Percentiles rank a stretch among this genome's conserved stretches.
phyloP scores from a whole-genome alignment of 2,797 vertebrate species.

The Helarctos malayanus region DNA sequence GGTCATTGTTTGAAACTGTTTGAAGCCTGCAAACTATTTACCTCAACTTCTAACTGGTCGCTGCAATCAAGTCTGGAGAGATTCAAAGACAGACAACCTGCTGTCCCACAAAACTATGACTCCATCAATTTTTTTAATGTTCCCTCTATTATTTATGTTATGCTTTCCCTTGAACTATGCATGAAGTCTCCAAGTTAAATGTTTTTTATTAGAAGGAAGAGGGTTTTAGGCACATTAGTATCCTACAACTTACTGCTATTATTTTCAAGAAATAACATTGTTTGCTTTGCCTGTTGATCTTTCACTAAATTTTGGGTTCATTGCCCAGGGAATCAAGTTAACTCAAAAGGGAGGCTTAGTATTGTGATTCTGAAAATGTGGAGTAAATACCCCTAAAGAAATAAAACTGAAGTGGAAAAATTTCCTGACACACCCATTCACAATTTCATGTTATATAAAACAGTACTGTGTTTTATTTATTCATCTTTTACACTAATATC shows the following conservation, averaged over 20 bases:
- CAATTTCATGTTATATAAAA: neutral
- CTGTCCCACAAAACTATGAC: neutral
- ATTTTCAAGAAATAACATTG: slow-evolving; percentile 46
- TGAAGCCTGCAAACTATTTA: neutral
- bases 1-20: neutral
- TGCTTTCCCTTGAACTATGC: neutral
- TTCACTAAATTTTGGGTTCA: neutral
- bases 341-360: slow-evolving; percentile 35
- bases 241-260: neutral
- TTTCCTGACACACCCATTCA: neutral
- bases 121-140: neutral
- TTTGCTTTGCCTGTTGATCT: neutral
- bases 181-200: slow-evolving; percentile 8
- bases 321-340: neutral
- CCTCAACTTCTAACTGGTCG: neutral
- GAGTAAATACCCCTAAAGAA: neutral
- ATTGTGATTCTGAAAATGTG: neutral
- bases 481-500: slow-evolving; percentile 43
- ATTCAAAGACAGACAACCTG: neutral
- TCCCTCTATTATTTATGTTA: neutral
- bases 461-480: slow-evolving; percentile 28
- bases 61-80: neutral
- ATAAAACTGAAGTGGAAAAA: neutral
- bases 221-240: neutral
- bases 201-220: neutral